Evolutionary conservation across 37 sponge, comb jelly and placozoan species (phyloP).

Genomic region (Chondrosia reniformis): DNA sequence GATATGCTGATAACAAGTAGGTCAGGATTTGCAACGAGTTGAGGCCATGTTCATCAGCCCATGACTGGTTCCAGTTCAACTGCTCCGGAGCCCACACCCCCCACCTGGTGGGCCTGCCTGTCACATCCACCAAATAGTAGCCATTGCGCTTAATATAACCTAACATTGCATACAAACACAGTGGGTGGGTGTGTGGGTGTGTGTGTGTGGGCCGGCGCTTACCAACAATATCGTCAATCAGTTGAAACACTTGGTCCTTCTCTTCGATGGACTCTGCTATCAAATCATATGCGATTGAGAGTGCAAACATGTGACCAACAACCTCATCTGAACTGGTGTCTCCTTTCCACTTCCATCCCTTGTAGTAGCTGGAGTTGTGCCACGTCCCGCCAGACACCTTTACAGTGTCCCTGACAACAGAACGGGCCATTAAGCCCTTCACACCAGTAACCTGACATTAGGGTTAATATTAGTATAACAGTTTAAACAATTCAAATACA

Average conservation of each 20-base stretch:
- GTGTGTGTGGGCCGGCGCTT: not conserved
- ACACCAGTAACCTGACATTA: slow-evolving; percentile 63
- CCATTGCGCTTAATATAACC: slow-evolving; percentile 58
- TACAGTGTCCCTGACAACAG: slow-evolving; percentile 40
- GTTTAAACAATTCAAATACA: not conserved
- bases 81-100: slow-evolving; percentile 75
- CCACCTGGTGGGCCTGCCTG: slow-evolving; percentile 64
- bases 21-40: slow-evolving; percentile 79
- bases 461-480: too few relatives aligned
- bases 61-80: slow-evolving; percentile 64
- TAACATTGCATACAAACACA: not conserved
- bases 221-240: slow-evolving; percentile 61
- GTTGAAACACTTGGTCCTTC: slow-evolving; percentile 21
- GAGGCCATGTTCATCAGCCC: slow-evolving; percentile 82
- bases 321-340: slow-evolving; percentile 82
- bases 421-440: slow-evolving; percentile 62
- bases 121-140: slow-evolving; percentile 61
- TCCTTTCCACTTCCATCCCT: slow-evolving; percentile 79
- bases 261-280: slow-evolving; percentile 41
- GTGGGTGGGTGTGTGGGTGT: not conserved
- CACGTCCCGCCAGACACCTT: slow-evolving; percentile 29
- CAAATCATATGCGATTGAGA: slow-evolving; percentile 69
- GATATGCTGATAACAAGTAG: slow-evolving; percentile 67
- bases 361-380: slow-evolving; percentile 48
- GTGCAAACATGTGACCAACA: slow-evolving; percentile 81